These are phyloP conservation scores for Amblyjoppa fuscipennis DNA, from an alignment of 2,888 invertebrate genomes.

Conservation along the genomic window DNA sequence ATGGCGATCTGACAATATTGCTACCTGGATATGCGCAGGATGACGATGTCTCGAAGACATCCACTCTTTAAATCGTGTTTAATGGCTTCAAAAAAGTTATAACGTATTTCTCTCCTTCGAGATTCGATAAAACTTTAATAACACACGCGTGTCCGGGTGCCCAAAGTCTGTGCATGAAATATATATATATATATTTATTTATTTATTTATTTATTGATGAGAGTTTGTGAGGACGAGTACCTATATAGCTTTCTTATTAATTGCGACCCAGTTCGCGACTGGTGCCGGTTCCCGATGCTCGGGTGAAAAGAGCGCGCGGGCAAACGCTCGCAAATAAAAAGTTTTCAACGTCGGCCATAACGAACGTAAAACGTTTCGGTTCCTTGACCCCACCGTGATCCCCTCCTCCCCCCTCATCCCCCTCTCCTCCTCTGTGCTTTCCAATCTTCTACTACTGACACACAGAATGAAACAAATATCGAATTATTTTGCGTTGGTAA, in stretches of 20 bases:
- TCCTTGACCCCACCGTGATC: conserved; percentile 29
- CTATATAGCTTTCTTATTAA: conserved; percentile 74
- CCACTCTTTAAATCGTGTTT: conserved; percentile 46
- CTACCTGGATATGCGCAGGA: not conserved
- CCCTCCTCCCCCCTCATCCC: not conserved
- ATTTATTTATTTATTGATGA: not conserved
- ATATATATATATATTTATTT: not conserved
- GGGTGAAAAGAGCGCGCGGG: conserved; percentile 54
- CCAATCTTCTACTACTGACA: not conserved
- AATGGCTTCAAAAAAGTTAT: conserved; percentile 40
- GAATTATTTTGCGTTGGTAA: not conserved
- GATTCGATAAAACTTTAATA: conserved; percentile 72
- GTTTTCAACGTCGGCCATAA: not conserved
- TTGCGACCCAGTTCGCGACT: conserved; percentile 75
- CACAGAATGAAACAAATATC: not conserved
- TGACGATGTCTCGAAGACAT: conserved; percentile 35
- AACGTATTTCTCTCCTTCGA: conserved; percentile 23
- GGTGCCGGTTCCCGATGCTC: conserved; percentile 53
- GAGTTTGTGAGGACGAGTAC: conserved; percentile 1
- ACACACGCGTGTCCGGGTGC: conserved; percentile 25
- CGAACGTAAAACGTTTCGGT: conserved; percentile 15
- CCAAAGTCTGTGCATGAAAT: not conserved
- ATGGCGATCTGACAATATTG: too few species aligned
- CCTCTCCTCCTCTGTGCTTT: not conserved
- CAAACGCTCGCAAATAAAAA: conserved; percentile 36